Evolutionary conservation across 2,888 invertebrate species (phyloP).

Genomic region (Andrena haemorrhoa): DNA sequence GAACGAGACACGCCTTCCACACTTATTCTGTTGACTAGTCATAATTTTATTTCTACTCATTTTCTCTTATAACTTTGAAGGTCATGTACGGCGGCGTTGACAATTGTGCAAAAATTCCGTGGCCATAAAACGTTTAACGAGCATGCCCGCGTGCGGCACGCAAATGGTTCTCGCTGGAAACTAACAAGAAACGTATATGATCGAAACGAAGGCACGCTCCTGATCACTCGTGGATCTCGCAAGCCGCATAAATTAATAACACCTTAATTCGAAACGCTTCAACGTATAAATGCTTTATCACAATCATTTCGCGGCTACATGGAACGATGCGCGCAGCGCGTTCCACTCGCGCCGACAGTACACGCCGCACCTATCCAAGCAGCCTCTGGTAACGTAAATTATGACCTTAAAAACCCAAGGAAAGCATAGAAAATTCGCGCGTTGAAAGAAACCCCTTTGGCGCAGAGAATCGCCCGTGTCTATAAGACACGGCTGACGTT

Average conservation of each 20-base stretch:
- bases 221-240: constrained; percentile 30
- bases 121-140: constrained; percentile 55
- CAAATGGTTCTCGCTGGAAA: constrained; percentile 51
- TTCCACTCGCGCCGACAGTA: constrained; percentile 60
- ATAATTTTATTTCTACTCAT: constrained; percentile 53
- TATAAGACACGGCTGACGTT: not conserved
- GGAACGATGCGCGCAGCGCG: constrained; percentile 40
- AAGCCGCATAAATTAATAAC: constrained; percentile 49
- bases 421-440: constrained; percentile 18
- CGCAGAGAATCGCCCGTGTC: constrained; percentile 13
- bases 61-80: constrained; percentile 44
- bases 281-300: constrained; percentile 62
- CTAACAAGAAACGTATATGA: constrained; percentile 22
- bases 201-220: constrained; percentile 39
- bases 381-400: constrained; percentile 58
- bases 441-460: constrained; percentile 40
- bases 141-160: constrained; percentile 61
- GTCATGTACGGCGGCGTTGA: constrained; percentile 26
- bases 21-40: constrained; percentile 54
- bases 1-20: constrained; percentile 7
- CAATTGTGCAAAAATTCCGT: constrained; percentile 56
- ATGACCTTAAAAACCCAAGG: constrained; percentile 36
- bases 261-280: constrained; percentile 36
- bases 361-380: constrained; percentile 55
- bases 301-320: constrained; percentile 59